Evolutionary conservation across 2,113 vertebrate species (phyloP), one percentile per base, ranked within the genome.

Genomic region (Cynoglossus semilaevis): DNA sequence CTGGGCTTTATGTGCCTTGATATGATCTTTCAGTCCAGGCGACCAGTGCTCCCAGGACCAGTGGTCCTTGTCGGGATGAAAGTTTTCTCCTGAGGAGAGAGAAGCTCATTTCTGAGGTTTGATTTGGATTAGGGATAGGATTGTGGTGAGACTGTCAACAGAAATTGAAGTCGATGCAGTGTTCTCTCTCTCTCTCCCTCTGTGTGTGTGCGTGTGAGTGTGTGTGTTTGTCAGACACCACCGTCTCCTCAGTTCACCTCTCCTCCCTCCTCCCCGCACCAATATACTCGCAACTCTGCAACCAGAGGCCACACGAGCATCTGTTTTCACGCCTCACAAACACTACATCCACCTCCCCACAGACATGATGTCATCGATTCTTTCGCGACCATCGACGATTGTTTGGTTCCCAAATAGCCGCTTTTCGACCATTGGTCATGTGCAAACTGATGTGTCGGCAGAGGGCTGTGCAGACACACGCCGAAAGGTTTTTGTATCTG

Each of bases 341-440:
- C 65, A 72, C 67, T 73, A 58, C 80, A 67, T 59, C 56, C 62
- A 47, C 35, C 22, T 62, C 63, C 70, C 73, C 61, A 70, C 80
- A 87, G 86, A 88, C 85, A 89, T 90, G 90, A 90, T 88, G 88
- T 90, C 88, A 91, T 90, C 79, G 72, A 79, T 70, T 81, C 72
- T 76, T 77, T 67, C 78, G 85, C 86, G 79, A 67, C 70, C 67
- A 41, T 72, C 66, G 58, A 48, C 67, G 67, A 29, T 29, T 65
- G 40, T 62, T 48, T 62, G 51, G 46, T 62, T 73, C 49, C 46
- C 40, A 45, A 70, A 60, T 56, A 2, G 3, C 50, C 41, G 12
- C 12, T 38, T 35, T 43, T 49, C 51, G 56, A 8, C 15, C 15
- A 9, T 63, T 45, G 46, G 34, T 37, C 51, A 9, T 12, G 15